Percentiles rank a stretch among this genome's conserved stretches.
Evolutionary conservation across 2,888 invertebrate genomes (phyloP).

Genomic region (Mimumesa dahlbomi): DNA sequence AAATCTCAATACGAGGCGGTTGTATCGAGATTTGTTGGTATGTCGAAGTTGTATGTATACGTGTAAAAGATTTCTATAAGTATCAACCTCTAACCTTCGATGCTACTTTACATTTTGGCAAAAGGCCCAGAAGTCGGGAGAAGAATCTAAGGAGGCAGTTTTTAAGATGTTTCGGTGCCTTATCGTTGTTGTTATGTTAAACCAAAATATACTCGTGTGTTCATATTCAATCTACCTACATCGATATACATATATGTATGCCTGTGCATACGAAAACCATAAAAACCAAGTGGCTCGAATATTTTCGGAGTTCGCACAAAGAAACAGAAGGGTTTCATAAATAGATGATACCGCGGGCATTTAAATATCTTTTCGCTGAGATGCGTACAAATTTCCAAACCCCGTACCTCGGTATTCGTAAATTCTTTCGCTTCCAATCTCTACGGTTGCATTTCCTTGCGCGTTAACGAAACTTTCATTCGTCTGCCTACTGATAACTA

Average conservation of each 20-base stretch:
- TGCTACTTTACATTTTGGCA: conserved; percentile 24
- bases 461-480: not conserved
- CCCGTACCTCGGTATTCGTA: not conserved
- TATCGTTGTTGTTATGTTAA: conserved; percentile 9
- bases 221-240: too few species aligned
- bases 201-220: not conserved
- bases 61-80: too few species aligned
- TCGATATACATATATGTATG: not conserved
- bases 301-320: conserved; percentile 4
- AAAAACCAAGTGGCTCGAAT: not conserved
- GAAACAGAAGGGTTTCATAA: conserved; percentile 4
- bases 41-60: too few species aligned
- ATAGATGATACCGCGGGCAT: not conserved
- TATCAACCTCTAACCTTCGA: conserved; percentile 4
- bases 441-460: not conserved
- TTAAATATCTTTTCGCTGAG: not conserved
- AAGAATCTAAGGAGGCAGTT: conserved; percentile 14
- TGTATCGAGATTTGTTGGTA: too few species aligned
- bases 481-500: not conserved
- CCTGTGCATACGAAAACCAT: too few species aligned
- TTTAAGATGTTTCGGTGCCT: conserved; percentile 9
- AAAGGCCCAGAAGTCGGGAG: conserved; percentile 4
- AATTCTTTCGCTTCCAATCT: not conserved
- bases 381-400: not conserved
- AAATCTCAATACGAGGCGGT: too few species aligned